Conservation (phyloP, 2,113 vertebrate genomes). For the Mus pahari region DNA sequence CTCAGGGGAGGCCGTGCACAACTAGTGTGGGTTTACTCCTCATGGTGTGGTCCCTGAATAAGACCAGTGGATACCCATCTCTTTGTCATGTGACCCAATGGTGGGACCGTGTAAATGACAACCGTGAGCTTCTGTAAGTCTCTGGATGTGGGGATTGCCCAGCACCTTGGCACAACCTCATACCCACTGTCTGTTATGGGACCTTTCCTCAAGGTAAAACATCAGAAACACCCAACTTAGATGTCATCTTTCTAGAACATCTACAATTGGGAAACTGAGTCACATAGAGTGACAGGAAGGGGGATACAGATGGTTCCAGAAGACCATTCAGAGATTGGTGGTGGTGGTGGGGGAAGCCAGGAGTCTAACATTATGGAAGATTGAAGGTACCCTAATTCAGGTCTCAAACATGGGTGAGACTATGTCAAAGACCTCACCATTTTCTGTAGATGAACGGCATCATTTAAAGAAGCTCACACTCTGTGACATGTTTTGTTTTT, state of each 20-base stretch:
- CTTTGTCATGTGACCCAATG: neutral
- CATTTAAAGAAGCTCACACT: neutral
- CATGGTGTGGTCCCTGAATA: neutral
- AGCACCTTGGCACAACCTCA: neutral
- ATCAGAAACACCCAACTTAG: neutral
- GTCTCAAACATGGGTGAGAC: neutral
- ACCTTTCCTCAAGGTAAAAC: neutral
- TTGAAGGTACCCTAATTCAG: neutral
- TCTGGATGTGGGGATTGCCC: neutral
- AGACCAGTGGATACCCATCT: neutral
- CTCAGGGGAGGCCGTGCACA: neutral
- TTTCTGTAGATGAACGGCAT: neutral
- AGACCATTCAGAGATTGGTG: too few species aligned
- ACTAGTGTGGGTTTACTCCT: neutral
- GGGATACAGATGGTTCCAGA: too few species aligned
- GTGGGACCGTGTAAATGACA: neutral
- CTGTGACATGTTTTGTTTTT: neutral
- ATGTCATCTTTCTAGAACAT: neutral
- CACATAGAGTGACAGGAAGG: neutral
- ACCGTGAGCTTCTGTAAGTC: neutral
- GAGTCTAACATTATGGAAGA: too few species aligned
- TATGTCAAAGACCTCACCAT: neutral
- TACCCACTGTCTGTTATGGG: neutral
- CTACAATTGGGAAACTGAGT: neutral
- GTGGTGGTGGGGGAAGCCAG: too few species aligned